Base-by-base conservation (phyloP, 2,888 invertebrate species). In the Dynastes hyllus region DNA sequence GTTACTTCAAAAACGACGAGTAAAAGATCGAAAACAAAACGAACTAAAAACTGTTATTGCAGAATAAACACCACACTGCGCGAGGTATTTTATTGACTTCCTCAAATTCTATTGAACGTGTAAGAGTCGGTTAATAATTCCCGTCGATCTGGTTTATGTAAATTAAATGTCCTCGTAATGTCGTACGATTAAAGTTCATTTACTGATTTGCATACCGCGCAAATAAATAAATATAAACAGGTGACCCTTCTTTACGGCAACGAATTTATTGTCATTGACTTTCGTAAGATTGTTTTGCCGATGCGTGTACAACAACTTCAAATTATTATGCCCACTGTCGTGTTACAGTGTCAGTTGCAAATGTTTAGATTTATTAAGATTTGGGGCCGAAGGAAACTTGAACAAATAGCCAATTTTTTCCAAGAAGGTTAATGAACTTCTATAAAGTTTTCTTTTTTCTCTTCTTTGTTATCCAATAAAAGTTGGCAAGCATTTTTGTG, bases 161-260 rank as follows among this genome's bases (percentile, higher is more conserved):
- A 78, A 73, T 78, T 70, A 71, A 78, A 78, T 61, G 61, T 61
- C 65, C 37, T 78, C 61, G 71, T 78, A 78, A 78, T 70, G 70
- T 70, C 51, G 70, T 73, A 73, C 65, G 45, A 61, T 65, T 73
- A 61, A 78, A 71, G 73, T 73, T 71, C 78, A 63, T 73, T 73
- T 71, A 78, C 37, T 78, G 65, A 78, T 78, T 78, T 78, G 78
- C 78, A 73, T 78, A 73, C 53, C 45, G 78, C 61, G 45, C 69
- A 63, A 76, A 79, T 79, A 79, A 79, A 79, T 76, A 79, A 58
- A 67, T 61, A 67, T 66, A 45, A 45, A 73, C 78, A 79, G 76
- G 58, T 79, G 79, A 76, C 66, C 63, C 71, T 70, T 71, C 71
- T 71, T 71, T 71, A 55, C 53, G 58, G 11, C 55, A 69, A 76